phyloP scores from a whole-genome alignment of 2,797 vertebrate genomes.

The Peromyscus melanophrys region DNA sequence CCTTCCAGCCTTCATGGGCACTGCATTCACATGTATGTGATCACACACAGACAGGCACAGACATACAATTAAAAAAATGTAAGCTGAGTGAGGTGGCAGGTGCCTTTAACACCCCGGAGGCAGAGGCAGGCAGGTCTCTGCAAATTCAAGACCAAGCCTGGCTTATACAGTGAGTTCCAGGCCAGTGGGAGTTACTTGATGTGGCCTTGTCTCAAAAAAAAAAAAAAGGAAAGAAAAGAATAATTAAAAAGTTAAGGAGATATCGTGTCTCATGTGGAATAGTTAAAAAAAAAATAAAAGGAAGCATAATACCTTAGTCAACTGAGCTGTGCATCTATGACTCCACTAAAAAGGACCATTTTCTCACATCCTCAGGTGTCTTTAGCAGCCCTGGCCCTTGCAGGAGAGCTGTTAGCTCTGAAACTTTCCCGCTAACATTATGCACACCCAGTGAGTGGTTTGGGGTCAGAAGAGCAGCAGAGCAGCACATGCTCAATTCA shows the following conservation, averaged over 20 bases:
- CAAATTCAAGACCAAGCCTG: too few species aligned
- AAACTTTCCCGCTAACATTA: constrained; percentile 13
- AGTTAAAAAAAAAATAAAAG: neutral
- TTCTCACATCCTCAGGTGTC: neutral
- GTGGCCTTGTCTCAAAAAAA: neutral
- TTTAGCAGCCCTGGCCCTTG: neutral
- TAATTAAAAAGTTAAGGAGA: neutral
- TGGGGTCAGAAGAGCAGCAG: neutral
- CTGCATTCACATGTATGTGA: neutral
- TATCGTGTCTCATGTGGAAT: neutral
- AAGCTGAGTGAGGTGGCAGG: neutral
- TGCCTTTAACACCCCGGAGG: neutral
- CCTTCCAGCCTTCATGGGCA: neutral
- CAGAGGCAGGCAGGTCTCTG: neutral
- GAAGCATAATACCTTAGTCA: neutral
- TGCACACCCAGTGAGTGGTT: neutral
- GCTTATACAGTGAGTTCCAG: neutral
- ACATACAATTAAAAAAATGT: too few species aligned
- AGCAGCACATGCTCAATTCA: neutral
- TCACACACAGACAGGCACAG: neutral
- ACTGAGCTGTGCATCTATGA: neutral
- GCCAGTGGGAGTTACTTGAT: neutral
- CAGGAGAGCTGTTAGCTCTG: constrained; percentile 54
- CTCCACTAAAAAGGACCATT: constrained; percentile 8
- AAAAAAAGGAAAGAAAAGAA: neutral